Conservation (phyloP, 1,140 invertebrate species). For the Lordiphosa mommai region DNA sequence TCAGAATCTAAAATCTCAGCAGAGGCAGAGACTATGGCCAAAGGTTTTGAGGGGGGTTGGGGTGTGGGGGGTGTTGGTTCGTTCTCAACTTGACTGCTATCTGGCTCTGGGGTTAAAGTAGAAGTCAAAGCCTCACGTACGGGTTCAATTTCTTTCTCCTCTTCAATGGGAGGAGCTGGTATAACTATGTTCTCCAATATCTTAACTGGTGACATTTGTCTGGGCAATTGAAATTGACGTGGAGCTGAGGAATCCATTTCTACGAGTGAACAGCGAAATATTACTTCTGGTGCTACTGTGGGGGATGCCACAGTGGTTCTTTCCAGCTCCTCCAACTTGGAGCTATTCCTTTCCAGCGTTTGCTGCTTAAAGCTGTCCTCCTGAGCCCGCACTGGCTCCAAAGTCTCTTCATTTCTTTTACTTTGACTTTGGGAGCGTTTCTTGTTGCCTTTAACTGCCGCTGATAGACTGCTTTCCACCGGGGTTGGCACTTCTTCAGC, state of each 20-base stretch:
- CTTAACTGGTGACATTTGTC: neutral
- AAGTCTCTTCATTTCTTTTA: neutral
- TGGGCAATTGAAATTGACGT: conserved; percentile 29
- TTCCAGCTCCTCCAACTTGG: neutral
- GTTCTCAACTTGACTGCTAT: neutral
- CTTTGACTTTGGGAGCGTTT: neutral
- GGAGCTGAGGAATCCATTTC: conserved; percentile 10
- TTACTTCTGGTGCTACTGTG: neutral
- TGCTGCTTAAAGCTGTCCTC: neutral
- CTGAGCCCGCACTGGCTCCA: neutral
- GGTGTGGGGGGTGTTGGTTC: neutral
- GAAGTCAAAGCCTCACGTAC: neutral
- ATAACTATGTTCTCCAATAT: conserved; percentile 49
- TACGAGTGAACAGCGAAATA: conserved; percentile 29
- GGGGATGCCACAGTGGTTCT: neutral
- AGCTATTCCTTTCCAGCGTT: neutral
- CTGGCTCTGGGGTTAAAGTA: neutral
- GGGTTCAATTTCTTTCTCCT: neutral
- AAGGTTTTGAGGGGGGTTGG: neutral
- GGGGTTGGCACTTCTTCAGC: neutral
- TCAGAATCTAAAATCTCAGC: conserved; percentile 23
- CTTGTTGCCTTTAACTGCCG: neutral
- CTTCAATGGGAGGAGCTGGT: neutral
- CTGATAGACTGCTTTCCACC: neutral
- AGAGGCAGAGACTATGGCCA: neutral